Conservation (phyloP, 2,888 invertebrate genomes). For the Lydus trimaculatus region DNA sequence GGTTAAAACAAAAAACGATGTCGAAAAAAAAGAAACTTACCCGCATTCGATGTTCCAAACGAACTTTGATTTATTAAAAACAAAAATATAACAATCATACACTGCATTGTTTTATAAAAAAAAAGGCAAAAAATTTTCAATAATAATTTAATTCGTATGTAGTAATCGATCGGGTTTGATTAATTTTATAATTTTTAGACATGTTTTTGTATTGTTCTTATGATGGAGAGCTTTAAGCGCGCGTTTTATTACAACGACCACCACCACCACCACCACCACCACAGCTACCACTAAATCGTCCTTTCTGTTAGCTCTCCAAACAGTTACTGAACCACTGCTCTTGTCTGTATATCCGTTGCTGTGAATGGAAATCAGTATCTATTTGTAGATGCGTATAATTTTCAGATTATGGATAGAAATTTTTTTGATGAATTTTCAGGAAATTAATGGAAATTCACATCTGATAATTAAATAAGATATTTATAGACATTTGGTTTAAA, state of each 20-base stretch:
- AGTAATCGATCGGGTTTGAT: neutral
- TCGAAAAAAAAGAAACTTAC: neutral
- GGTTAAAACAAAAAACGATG: too few species aligned
- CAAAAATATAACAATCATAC: neutral
- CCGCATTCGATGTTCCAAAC: neutral
- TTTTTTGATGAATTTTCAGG: neutral
- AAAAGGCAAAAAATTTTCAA: neutral
- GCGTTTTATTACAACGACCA: too few species aligned
- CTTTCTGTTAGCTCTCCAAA: constrained; percentile 2
- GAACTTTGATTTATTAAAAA: neutral
- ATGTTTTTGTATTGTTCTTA: neutral
- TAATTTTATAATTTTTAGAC: neutral
- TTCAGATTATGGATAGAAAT: too few species aligned
- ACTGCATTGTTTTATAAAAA: neutral
- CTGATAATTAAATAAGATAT: too few species aligned
- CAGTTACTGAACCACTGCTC: constrained; percentile 1
- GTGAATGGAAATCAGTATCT: neutral
- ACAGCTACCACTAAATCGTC: neutral
- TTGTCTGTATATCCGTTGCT: neutral
- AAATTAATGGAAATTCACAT: neutral
- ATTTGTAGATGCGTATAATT: neutral
- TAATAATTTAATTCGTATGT: neutral
- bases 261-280: too few species aligned
- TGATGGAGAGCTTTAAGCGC: neutral
- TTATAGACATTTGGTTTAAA: too few species aligned